Conservation (phyloP, 2,888 invertebrate genomes). For the Noctua janthe region DNA sequence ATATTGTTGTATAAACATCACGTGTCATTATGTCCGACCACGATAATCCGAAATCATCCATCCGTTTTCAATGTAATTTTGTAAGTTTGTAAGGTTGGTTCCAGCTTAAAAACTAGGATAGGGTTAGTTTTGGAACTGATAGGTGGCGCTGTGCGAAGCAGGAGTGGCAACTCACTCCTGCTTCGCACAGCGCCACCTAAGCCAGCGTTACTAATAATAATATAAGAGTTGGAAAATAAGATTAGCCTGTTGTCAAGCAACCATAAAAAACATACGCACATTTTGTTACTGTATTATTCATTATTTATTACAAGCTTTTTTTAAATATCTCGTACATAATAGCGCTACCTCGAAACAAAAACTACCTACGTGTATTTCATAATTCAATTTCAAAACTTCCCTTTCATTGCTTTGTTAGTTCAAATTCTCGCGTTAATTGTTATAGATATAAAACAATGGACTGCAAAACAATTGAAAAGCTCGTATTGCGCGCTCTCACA, state of each 20-base stretch:
- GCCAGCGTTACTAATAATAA: too few relatives aligned
- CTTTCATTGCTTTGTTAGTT: conserved; percentile 51
- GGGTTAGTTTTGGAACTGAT: too few relatives aligned
- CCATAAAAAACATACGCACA: background rate
- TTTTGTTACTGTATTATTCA: background rate
- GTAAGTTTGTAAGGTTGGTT: background rate
- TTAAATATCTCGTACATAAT: background rate
- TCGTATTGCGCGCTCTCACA: conserved; percentile 40
- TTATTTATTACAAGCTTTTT: background rate
- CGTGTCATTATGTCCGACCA: background rate
- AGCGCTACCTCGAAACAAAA: background rate
- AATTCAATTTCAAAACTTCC: conserved; percentile 27
- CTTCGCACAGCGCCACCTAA: too few relatives aligned
- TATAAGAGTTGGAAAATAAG: background rate
- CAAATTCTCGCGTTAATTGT: conserved; percentile 43
- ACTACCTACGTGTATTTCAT: background rate
- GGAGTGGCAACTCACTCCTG: too few relatives aligned
- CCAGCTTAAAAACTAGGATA: background rate
- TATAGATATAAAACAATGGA: conserved; percentile 60
- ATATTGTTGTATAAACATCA: background rate
- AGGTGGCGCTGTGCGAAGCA: too few relatives aligned
- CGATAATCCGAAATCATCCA: background rate
- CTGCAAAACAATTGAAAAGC: conserved; percentile 62
- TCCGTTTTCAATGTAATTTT: background rate
- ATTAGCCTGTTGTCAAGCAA: background rate